phyloP scores from a whole-genome alignment of 2,888 invertebrate genomes.

The Patella caerulea region DNA sequence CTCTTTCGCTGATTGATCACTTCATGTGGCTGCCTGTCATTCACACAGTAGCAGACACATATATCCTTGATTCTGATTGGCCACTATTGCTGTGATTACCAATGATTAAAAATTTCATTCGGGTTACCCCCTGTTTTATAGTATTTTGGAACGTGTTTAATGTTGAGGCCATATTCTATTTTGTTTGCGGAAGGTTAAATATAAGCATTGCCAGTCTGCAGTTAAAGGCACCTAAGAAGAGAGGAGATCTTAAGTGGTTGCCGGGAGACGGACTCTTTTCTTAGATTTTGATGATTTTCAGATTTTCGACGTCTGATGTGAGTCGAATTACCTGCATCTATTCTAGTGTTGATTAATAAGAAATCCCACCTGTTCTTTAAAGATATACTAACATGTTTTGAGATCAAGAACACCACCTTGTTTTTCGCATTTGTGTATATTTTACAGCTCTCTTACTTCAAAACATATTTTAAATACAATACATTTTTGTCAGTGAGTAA shows the following conservation, averaged over 20 bases:
- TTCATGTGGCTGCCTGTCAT: slow-evolving; percentile 9
- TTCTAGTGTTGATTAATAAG: slow-evolving; percentile 3
- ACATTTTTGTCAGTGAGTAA: too few species aligned
- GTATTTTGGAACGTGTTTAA: neutral
- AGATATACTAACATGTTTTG: neutral
- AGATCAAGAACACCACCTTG: too few species aligned
- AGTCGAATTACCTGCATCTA: slow-evolving; percentile 5
- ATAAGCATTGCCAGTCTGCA: neutral
- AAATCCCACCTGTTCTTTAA: neutral
- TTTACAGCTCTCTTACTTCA: too few species aligned
- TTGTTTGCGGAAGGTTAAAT: neutral
- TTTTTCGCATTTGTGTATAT: too few species aligned
- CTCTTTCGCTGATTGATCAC: slow-evolving; percentile 10
- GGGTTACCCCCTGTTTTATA: neutral
- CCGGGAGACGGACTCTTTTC: slow-evolving; percentile 11
- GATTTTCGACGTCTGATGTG: slow-evolving; percentile 7
- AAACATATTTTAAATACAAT: too few species aligned
- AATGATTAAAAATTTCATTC: slow-evolving; percentile 12
- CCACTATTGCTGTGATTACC: slow-evolving; percentile 7
- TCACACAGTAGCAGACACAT: slow-evolving; percentile 12
- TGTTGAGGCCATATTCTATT: slow-evolving; percentile 1
- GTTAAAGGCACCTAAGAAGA: neutral
- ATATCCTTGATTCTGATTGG: slow-evolving; percentile 5
- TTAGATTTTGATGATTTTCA: slow-evolving; percentile 10
- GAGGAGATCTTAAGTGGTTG: slow-evolving; percentile 2